Evolutionary conservation across 2,113 vertebrate species (phyloP).

Genomic region (Hippocampus barbouri): DNA sequence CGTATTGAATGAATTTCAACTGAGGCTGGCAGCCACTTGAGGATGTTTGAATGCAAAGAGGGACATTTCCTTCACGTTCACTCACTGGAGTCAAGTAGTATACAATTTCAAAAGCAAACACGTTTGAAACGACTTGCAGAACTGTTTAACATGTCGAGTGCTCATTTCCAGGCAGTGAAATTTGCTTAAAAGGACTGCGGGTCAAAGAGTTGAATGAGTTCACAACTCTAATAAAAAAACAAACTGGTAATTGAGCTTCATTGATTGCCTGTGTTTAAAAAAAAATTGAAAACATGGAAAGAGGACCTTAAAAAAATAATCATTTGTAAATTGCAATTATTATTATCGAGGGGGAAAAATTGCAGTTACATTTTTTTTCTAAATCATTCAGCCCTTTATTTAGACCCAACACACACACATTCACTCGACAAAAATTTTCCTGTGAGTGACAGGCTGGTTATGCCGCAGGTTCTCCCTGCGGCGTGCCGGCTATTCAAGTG

Average conservation of each 20-base stretch:
- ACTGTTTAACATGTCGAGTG: background rate
- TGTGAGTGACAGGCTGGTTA: conserved; percentile 55
- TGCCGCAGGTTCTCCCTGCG: conserved; percentile 42
- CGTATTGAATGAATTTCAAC: conserved; percentile 26
- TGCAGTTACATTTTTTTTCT: no score
- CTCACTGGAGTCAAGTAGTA: background rate
- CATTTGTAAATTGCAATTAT: no score
- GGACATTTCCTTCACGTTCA: background rate
- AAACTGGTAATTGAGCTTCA: no score
- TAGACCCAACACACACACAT: background rate
- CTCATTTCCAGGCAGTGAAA: background rate
- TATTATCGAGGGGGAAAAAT: no score
- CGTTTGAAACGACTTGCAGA: background rate
- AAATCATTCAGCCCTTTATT: no score
- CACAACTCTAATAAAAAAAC: no score
- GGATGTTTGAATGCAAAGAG: background rate
- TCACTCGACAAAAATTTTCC: conserved; percentile 7
- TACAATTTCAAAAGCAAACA: background rate
- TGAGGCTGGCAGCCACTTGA: conserved; percentile 10
- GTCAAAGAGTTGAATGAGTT: no score
- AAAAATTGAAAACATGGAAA: no score
- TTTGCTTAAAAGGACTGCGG: no score
- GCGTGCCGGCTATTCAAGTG: conserved; percentile 43
- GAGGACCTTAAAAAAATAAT: no score
- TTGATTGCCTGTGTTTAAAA: no score